Conservation (phyloP, 2,888 invertebrate genomes). For the Timandra comae region DNA sequence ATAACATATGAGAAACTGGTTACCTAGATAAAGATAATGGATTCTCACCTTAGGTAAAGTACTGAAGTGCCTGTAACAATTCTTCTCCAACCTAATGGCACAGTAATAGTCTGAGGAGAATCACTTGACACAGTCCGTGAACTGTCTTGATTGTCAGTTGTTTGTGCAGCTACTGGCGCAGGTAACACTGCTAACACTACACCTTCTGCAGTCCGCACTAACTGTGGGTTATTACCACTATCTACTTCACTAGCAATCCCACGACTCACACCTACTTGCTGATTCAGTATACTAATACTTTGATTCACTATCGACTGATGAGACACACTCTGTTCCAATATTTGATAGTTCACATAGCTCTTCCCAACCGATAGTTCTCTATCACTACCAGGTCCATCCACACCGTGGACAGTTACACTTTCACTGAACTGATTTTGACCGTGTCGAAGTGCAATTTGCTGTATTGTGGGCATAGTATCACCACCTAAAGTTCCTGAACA, state of each 20-base stretch:
- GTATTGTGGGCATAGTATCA: conserved; percentile 53
- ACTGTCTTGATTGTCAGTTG: conserved; percentile 40
- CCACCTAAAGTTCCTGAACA: conserved; percentile 41
- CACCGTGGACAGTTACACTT: conserved; percentile 51
- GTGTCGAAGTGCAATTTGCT: conserved; percentile 43
- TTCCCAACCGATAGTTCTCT: conserved; percentile 55
- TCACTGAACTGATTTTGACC: conserved; percentile 55
- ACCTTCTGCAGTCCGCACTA: conserved; percentile 67
- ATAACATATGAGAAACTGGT: too few species aligned
- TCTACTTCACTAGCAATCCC: conserved; percentile 56
- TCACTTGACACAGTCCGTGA: conserved; percentile 59
- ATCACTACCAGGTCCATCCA: conserved; percentile 52
- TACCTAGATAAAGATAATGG: too few species aligned
- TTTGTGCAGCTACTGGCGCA: conserved; percentile 28
- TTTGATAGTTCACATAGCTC: conserved; percentile 71
- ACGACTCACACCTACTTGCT: conserved; percentile 65
- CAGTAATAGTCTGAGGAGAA: conserved; percentile 55
- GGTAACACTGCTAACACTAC: conserved; percentile 67
- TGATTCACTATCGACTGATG: conserved; percentile 73
- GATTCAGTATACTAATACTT: conserved; percentile 71
- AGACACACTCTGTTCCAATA: conserved; percentile 72
- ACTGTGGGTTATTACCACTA: conserved; percentile 46
- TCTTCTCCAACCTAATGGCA: conserved; percentile 72
- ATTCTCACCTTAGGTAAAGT: conserved; percentile 61
- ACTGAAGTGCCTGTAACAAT: conserved; percentile 63